Base-by-base conservation (phyloP, 2,888 invertebrate species). In the Apamea sordens region DNA sequence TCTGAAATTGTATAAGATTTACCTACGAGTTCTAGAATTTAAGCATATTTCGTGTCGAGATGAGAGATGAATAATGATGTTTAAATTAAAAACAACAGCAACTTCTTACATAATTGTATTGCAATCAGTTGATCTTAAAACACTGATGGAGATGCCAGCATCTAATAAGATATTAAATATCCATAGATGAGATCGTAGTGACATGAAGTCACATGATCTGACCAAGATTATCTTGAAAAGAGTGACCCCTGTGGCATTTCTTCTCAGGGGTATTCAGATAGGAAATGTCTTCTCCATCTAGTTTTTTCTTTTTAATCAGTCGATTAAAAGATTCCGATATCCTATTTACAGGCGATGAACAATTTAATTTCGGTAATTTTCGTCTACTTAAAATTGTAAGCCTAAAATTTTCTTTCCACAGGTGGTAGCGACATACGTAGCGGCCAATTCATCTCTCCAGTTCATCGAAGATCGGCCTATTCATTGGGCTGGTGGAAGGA, bases 391-490 rank as follows among this genome's bases (percentile, higher is more conserved):
- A 47, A 74, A 56, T 76, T 61, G 5, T 36, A 28, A 77, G 1
- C 13, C 7, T 15, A 15, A 50, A 28, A 65, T 59, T 3, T 73
- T 90, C 67, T 90, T 94, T 80, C 77, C 53, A 59, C 97, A 99
- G 98, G 98, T 99, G 86, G 99, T 99, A 21, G 99, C 99, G 0
- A 98, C 99, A 92, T 99, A 99, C 93, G 98, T 98, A 88, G 98
- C 98, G 24, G 98, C 98, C 5, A 98, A 98, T 88, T 98, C 98
- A 89, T 97, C 98, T 8, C 97, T 99, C 70, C 98, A 98, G 89
- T 98, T 98, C 89, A 98, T 98, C 24, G 96, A 97, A 15, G 97
- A 97, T 36, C 98, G 98, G 85, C 97, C 97, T 36, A 99, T 99
- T 82, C 98, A 98, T 92, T 99, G 99, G 99, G 98, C 99, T 8